These are phyloP conservation scores for Esperia sulphurella DNA, from an alignment of 2,888 invertebrate species.

Conservation along the genomic window DNA sequence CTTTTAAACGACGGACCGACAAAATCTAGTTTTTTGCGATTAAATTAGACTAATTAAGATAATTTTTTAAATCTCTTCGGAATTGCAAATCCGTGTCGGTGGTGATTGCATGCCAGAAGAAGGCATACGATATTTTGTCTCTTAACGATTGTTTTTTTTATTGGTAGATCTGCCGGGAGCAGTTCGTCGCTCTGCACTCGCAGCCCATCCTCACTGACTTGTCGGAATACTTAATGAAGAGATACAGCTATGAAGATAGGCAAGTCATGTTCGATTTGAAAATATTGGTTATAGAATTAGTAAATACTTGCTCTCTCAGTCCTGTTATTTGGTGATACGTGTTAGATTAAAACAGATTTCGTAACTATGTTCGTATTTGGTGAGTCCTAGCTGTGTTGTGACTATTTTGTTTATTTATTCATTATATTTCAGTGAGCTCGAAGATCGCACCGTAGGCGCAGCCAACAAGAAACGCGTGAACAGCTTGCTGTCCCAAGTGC, in stretches of 20 bases:
- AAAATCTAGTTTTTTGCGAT: too few species aligned
- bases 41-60: too few species aligned
- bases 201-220: slow-evolving; percentile 94
- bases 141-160: neutral
- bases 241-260: slow-evolving; percentile 83
- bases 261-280: slow-evolving; percentile 44
- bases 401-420: neutral
- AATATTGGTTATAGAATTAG: too few species aligned
- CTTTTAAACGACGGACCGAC: too few species aligned
- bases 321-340: neutral
- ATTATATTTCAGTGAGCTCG: slow-evolving; percentile 46
- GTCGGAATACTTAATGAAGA: slow-evolving; percentile 84
- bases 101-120: too few species aligned
- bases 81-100: too few species aligned
- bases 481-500: slow-evolving; percentile 80
- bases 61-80: too few species aligned
- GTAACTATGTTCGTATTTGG: too few species aligned
- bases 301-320: too few species aligned
- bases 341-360: neutral
- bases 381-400: neutral
- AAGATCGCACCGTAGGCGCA: slow-evolving; percentile 72
- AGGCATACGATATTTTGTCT: too few species aligned
- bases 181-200: slow-evolving; percentile 97
- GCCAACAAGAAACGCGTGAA: slow-evolving; percentile 82
- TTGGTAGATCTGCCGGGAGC: slow-evolving; percentile 94